A percentile compares a stretch with the other conserved stretches of the same genome.
phyloP scores from a whole-genome alignment of 2,113 vertebrate genomes.

The Geococcyx californianus region DNA sequence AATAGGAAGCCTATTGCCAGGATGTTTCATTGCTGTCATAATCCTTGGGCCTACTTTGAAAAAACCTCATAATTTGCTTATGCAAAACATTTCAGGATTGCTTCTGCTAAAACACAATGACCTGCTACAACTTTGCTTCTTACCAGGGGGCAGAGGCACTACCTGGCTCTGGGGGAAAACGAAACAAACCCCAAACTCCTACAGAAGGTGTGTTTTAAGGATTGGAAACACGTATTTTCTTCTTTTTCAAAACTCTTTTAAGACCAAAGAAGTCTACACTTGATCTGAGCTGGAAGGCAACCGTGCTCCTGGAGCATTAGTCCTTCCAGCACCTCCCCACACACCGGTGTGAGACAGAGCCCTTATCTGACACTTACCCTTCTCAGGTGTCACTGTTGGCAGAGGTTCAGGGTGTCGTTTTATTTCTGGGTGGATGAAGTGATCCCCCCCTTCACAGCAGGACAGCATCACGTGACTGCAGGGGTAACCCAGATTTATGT shows the following conservation, averaged over 20 bases:
- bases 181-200: neutral
- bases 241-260: neutral
- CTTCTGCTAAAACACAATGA: neutral
- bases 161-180: no score
- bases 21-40: neutral
- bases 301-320: neutral
- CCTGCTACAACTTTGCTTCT: neutral
- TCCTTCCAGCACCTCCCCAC: neutral
- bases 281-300: neutral
- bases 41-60: neutral
- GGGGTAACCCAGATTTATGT: slow-evolving; percentile 85
- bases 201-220: neutral
- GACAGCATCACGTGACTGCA: slow-evolving; percentile 88
- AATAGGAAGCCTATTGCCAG: neutral
- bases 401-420: slow-evolving; percentile 75
- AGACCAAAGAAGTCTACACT: neutral
- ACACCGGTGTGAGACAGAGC: fast-evolving
- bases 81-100: neutral
- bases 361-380: slow-evolving; percentile 85
- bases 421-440: slow-evolving; percentile 70
- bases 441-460: slow-evolving; percentile 87
- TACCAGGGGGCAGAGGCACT: neutral
- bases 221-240: neutral
- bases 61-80: neutral
- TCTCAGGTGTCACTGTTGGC: slow-evolving; percentile 70